Conservation (phyloP, 2,888 invertebrate genomes). For the Philereme vetulata region DNA sequence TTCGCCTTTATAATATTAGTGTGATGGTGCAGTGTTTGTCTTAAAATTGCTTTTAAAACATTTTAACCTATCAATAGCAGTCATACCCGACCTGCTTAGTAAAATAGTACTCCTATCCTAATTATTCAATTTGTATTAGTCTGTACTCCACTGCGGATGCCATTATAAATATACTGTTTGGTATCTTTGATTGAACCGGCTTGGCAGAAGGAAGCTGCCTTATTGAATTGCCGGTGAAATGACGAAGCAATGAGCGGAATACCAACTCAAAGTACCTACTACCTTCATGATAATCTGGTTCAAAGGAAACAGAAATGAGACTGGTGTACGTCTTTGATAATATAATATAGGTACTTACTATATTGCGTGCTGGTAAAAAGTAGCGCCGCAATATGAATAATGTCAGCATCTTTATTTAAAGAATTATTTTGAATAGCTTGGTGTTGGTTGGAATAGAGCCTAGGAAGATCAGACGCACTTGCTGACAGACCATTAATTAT, state of each 20-base stretch:
- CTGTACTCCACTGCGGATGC: conserved; percentile 54
- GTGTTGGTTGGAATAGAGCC: too few relatives aligned
- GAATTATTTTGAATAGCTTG: too few relatives aligned
- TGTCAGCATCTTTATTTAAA: too few relatives aligned
- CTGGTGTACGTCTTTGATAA: background rate
- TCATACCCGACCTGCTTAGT: background rate
- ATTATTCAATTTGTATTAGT: conserved; percentile 58
- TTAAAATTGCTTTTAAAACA: too few relatives aligned
- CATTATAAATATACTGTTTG: conserved; percentile 42
- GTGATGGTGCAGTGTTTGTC: too few relatives aligned
- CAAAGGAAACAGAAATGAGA: background rate
- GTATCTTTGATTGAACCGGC: conserved; percentile 52
- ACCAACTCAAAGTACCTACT: too few relatives aligned
- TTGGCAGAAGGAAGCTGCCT: conserved; percentile 45
- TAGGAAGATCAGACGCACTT: too few relatives aligned
- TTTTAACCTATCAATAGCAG: too few relatives aligned
- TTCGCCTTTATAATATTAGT: too few relatives aligned
- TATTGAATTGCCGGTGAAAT: conserved; percentile 41
- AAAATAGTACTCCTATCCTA: conserved; percentile 41
- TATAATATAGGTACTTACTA: background rate
- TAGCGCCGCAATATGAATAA: too few relatives aligned
- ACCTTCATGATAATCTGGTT: background rate
- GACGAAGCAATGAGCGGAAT: background rate
- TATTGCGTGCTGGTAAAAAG: too few relatives aligned
- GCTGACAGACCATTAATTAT: too few relatives aligned